Conservation (phyloP, 2,888 invertebrate species). For the Parthenolecanium corni region DNA sequence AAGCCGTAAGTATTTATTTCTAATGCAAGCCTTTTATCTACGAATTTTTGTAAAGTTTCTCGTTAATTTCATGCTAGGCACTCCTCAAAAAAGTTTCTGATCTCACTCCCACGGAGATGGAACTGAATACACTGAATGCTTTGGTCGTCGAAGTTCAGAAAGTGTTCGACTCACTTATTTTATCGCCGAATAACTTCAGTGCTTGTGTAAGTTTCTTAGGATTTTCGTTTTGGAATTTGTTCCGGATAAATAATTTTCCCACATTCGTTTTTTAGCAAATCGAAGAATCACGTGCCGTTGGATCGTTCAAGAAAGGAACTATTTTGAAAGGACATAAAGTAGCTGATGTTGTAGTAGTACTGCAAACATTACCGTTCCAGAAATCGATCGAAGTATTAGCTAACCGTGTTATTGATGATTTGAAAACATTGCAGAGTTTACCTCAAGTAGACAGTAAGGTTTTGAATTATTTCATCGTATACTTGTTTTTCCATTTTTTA, state of each 20-base stretch:
- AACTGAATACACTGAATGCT: slow-evolving; percentile 84
- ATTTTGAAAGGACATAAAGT: slow-evolving; percentile 91
- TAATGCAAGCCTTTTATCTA: not conserved
- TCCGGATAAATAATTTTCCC: not conserved
- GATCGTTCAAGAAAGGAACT: slow-evolving; percentile 95
- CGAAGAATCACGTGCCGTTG: slow-evolving; percentile 91
- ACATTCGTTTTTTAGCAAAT: slow-evolving; percentile 51
- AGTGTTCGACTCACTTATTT: slow-evolving; percentile 84
- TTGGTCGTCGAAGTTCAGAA: slow-evolving; percentile 91
- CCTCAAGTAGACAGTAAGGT: slow-evolving; percentile 9
- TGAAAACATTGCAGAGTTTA: slow-evolving; percentile 11
- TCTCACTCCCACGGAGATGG: slow-evolving; percentile 77
- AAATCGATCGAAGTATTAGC: slow-evolving; percentile 89
- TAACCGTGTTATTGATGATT: slow-evolving; percentile 70
- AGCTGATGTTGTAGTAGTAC: slow-evolving; percentile 91
- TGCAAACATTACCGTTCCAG: slow-evolving; percentile 90
- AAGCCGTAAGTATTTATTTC: slow-evolving; percentile 49
- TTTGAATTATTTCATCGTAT: no score
- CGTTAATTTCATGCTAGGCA: slow-evolving; percentile 49
- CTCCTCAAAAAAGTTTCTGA: slow-evolving; percentile 84
- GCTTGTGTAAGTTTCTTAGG: slow-evolving; percentile 72
- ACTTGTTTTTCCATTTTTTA: not conserved
- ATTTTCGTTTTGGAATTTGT: not conserved
- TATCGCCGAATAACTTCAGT: slow-evolving; percentile 85
- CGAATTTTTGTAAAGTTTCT: not conserved